Evolutionary conservation across 2,113 vertebrate genomes (phyloP).

Genomic region (Amblyornis subalaris): DNA sequence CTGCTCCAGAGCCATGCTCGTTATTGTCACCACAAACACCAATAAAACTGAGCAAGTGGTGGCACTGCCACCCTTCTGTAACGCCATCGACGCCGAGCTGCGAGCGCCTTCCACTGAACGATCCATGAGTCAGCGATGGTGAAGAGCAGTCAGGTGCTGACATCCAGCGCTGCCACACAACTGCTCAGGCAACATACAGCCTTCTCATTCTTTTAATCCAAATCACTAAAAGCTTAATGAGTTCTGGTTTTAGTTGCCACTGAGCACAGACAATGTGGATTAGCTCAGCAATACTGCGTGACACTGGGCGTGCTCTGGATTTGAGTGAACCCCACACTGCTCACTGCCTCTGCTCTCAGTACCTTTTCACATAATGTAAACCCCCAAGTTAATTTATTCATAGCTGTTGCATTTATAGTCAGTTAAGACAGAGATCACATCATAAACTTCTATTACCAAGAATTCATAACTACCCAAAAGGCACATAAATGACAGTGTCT

Average conservation of each 20-base stretch:
- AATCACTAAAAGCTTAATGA: not conserved
- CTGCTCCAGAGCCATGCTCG: not conserved
- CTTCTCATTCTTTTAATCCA: not conserved
- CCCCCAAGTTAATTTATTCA: not conserved
- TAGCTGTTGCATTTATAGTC: not conserved
- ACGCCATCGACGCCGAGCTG: fast-evolving
- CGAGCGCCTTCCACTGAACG: fast-evolving
- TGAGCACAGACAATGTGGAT: not conserved
- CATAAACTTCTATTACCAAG: not conserved
- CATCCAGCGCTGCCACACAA: not conserved
- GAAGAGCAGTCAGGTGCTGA: not conserved
- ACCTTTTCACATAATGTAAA: not conserved
- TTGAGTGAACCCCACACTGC: not conserved
- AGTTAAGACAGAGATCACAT: not conserved
- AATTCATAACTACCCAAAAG: not conserved
- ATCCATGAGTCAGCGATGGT: fast-evolving
- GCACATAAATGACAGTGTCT: not conserved
- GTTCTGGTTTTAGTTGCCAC: not conserved
- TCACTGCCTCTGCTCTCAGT: not conserved
- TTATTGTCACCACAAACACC: not conserved
- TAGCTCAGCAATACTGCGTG: not conserved
- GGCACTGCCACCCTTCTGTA: fast-evolving
- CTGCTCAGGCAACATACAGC: not conserved
- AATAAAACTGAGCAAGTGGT: not conserved
- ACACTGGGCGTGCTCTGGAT: fast-evolving